These are phyloP conservation scores for Agrilus cyanescens DNA, from an alignment of 2,888 invertebrate species.

Conservation along the genomic window DNA sequence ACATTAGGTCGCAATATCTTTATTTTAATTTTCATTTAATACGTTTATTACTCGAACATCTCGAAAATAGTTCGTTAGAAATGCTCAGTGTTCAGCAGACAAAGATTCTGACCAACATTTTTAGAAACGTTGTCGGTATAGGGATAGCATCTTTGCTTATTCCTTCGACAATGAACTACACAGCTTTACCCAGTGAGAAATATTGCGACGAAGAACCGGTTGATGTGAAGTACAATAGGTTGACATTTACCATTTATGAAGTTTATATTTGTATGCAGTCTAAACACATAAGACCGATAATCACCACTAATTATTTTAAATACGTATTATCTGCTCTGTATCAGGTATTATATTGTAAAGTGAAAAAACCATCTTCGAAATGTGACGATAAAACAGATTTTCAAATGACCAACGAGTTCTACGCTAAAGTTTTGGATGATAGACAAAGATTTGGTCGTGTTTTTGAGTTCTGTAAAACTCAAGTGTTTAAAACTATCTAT, in stretches of 20 bases:
- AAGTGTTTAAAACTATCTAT: constrained; percentile 47
- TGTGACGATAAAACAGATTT: constrained; percentile 21
- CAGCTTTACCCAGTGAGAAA: constrained; percentile 11
- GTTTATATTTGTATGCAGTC: constrained; percentile 38
- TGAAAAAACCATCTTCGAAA: constrained; percentile 42
- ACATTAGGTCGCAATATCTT: constrained; percentile 28
- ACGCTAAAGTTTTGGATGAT: constrained; percentile 39
- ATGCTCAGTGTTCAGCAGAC: constrained; percentile 56
- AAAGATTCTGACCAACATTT: constrained; percentile 46
- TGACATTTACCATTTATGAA: constrained; percentile 40
- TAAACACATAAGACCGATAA: constrained; percentile 42
- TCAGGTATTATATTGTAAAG: constrained; percentile 55
- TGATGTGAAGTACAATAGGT: constrained; percentile 39
- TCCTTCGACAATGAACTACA: constrained; percentile 32
- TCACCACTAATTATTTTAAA: constrained; percentile 44
- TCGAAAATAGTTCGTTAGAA: constrained; percentile 20
- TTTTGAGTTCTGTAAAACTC: constrained; percentile 41
- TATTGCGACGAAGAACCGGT: constrained; percentile 32
- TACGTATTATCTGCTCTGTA: constrained; percentile 55
- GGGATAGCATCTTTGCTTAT: constrained; percentile 55
- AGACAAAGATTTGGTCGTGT: constrained; percentile 39
- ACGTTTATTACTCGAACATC: constrained; percentile 24
- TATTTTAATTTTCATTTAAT: constrained; percentile 36
- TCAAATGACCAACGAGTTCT: constrained; percentile 46
- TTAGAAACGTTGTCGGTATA: constrained; percentile 51